A percentile compares a stretch with the other conserved stretches of the same genome.
These are phyloP conservation scores for Pectinophora gossypiella DNA, from an alignment of 1,140 invertebrate genomes.

Conservation along the genomic window DNA sequence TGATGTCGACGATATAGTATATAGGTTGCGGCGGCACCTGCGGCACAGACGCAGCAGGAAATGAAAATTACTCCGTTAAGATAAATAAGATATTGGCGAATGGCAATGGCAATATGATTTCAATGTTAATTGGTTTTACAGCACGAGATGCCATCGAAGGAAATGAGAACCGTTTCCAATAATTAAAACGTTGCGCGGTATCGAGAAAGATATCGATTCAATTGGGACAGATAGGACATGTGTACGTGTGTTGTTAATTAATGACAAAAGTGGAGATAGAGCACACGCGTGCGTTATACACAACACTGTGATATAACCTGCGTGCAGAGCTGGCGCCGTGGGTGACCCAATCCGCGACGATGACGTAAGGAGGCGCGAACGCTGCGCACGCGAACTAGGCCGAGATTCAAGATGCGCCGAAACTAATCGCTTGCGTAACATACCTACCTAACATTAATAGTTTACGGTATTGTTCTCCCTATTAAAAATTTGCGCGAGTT, in stretches of 20 bases:
- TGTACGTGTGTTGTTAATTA: not conserved
- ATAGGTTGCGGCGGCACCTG: slow-evolving; percentile 16
- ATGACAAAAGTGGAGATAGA: not conserved
- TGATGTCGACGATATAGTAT: slow-evolving; percentile 46
- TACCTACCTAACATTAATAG: too few relatives aligned
- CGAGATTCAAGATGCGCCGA: slow-evolving; percentile 46
- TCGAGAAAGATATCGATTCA: too few relatives aligned
- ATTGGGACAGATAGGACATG: too few relatives aligned
- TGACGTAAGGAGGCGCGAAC: slow-evolving; percentile 34
- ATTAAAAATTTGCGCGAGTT: too few relatives aligned
- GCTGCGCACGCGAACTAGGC: slow-evolving; percentile 40
- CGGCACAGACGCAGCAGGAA: not conserved
- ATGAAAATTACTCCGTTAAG: not conserved
- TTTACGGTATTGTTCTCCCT: not conserved
- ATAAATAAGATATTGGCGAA: not conserved
- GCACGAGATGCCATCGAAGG: not conserved
- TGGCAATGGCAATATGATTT: not conserved
- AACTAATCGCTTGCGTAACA: slow-evolving; percentile 53
- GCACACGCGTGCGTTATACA: slow-evolving; percentile 20
- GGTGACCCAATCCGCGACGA: slow-evolving; percentile 54
- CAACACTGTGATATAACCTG: slow-evolving; percentile 57
- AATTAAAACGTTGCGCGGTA: too few relatives aligned
- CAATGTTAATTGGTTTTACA: not conserved
- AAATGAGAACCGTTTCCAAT: too few relatives aligned
- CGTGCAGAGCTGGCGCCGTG: slow-evolving; percentile 41